Evolutionary conservation across 2,888 invertebrate genomes (phyloP), one percentile per base, ranked within the genome.

Genomic region (Eurytoma californica): DNA sequence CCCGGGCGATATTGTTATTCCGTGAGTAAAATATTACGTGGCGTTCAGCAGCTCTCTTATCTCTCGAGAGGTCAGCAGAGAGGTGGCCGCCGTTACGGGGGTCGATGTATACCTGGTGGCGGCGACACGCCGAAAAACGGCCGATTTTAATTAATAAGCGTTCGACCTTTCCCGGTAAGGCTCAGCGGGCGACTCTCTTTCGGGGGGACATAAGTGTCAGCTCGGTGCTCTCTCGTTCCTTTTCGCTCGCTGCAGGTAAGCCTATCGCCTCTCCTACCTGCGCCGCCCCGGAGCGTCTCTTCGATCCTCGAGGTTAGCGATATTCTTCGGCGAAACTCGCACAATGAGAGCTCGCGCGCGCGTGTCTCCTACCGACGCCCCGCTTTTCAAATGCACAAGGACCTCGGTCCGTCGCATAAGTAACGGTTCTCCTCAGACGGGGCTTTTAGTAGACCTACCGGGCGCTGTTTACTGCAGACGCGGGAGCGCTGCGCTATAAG

Each of bases 81-180:
- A 7, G 39, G 5, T 39, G 39, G 39, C 39, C 7, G 39, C 9
- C 39, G 39, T 39, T 39, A 9, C 39, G 51, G n/a, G 51, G 12
- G 57, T n/a, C 39, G 39, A 20, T n/a, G 51, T 68, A 5, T 20
- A n/a, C 18, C 20, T 18, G 55, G 30, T 20, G 47, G 51, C 60
- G 70, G 60, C 72, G 79, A 74, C 79, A 79, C 73, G 68, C 66
- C 75, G 75, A 75, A 79, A 79, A 79, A 70, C 76, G 73, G 65
- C 68, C 81, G 81, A 76, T 79, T 77, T 79, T 79, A 81, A 81
- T 81, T 81, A 81, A 79, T 81, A 76, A 79, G 51, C 61, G 63
- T 79, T 79, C 72, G 72, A 81, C 81, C 79, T 81, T 81, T 79
- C 81, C 49, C 53, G 72, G 81, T 79, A 79, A 76, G 58, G 72